Evolutionary conservation across 1,140 invertebrate species (phyloP).

Genomic region (Brachionus angularis): DNA sequence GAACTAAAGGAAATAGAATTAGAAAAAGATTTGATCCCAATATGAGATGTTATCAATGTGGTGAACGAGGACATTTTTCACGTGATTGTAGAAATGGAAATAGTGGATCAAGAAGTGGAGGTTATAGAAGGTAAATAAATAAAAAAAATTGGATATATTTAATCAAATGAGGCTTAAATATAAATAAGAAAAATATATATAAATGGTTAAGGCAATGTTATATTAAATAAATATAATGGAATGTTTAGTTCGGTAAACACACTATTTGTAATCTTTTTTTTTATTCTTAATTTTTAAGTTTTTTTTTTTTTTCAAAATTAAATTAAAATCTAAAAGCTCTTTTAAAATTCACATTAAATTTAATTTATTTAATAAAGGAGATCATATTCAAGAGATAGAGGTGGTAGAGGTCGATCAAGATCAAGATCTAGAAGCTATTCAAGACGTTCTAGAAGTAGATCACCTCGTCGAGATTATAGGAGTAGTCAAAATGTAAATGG

Average conservation of each 20-base stretch:
- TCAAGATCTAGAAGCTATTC: conserved; percentile 12
- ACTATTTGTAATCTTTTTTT: no score
- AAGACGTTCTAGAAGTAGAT: conserved; percentile 18
- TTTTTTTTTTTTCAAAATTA: not conserved
- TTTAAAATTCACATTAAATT: conserved; percentile 6
- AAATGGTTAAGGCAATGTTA: not conserved
- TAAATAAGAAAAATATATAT: no score
- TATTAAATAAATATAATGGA: not conserved
- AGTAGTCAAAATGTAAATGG: no score
- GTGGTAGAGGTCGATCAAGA: conserved; percentile 14
- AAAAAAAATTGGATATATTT: not conserved
- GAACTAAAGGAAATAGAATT: conserved; percentile 50
- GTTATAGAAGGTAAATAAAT: conserved; percentile 41
- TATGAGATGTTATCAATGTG: conserved; percentile 55
- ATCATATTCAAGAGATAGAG: conserved; percentile 18
- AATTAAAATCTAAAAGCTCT: not conserved
- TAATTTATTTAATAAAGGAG: conserved; percentile 14
- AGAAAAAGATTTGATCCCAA: conserved; percentile 49
- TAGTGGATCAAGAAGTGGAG: conserved; percentile 6
- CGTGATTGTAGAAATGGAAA: conserved; percentile 36
- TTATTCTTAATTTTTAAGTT: not conserved
- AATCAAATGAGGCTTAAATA: not conserved
- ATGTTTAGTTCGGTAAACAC: no score
- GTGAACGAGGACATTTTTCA: conserved; percentile 55
- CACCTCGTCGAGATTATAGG: no score